Conservation (phyloP, 2,797 vertebrate genomes). For the Centroberyx gerrardi region DNA sequence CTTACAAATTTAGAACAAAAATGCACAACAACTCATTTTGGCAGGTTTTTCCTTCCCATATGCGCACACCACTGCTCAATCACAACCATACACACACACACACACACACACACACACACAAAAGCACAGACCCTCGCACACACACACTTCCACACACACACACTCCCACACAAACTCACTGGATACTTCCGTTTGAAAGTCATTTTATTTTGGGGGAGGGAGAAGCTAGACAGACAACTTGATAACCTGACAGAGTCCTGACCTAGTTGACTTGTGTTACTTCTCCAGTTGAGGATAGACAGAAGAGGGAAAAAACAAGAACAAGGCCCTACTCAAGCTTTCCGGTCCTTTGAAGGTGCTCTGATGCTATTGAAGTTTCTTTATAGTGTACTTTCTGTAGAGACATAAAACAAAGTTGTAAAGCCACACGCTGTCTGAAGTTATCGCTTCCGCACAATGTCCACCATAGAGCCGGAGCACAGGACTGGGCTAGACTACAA, state of each 20-base stretch:
- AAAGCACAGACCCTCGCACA: neutral
- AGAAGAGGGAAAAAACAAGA: conserved; percentile 27
- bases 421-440: conserved; percentile 59
- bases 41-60: neutral
- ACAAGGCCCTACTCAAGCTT: conserved; percentile 40
- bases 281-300: conserved; percentile 45
- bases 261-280: conserved; percentile 56
- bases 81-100: no score
- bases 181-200: conserved; percentile 42
- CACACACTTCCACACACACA: neutral
- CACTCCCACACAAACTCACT: conserved; percentile 21
- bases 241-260: conserved; percentile 39
- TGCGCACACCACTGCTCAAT: no score
- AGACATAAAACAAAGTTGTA: conserved; percentile 72
- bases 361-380: conserved; percentile 60
- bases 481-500: conserved; percentile 48
- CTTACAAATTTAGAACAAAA: no score
- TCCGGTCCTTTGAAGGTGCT: conserved; percentile 68
- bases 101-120: no score
- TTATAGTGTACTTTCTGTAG: conserved; percentile 39
- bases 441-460: conserved; percentile 57
- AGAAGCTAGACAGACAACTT: conserved; percentile 26
- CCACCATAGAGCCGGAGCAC: conserved; percentile 14
- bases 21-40: neutral
- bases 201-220: conserved; percentile 7